phyloP scores from a whole-genome alignment of 2,113 vertebrate genomes.

The Macquaria ambigua region DNA sequence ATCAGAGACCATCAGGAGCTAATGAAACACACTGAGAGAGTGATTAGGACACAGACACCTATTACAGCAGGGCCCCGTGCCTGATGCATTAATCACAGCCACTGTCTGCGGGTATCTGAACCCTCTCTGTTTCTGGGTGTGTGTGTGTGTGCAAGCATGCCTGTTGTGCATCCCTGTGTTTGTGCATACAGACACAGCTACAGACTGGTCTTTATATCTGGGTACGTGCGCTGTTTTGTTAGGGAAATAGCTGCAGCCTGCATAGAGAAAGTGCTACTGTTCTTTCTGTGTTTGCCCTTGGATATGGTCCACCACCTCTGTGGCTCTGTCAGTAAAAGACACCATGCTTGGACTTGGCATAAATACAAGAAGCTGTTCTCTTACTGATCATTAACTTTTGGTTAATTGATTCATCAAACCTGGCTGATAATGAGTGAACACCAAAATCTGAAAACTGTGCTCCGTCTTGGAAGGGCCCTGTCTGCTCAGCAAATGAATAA shows the following conservation, averaged over 20 bases:
- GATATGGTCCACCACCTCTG: constrained; percentile 55
- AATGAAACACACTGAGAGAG: constrained; percentile 82
- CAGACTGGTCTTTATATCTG: constrained; percentile 5
- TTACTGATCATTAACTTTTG: constrained; percentile 53
- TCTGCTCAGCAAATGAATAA: constrained; percentile 66
- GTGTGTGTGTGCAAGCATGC: constrained; percentile 11
- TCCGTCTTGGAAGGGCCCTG: constrained; percentile 37
- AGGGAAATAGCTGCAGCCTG: constrained; percentile 37
- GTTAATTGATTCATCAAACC: constrained; percentile 66
- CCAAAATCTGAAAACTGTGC: constrained; percentile 29
- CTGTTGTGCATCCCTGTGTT: constrained; percentile 4
- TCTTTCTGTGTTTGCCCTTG: constrained; percentile 57
- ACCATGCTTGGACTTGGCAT: constrained; percentile 37
- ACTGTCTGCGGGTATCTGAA: constrained; percentile 60
- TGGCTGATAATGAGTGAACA: constrained; percentile 44
- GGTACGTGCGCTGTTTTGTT: constrained; percentile 27
- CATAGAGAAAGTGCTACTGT: constrained; percentile 25
- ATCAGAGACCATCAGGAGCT: constrained; percentile 77
- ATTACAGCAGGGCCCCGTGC: constrained; percentile 53
- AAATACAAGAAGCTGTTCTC: constrained; percentile 37
- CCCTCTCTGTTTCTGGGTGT: constrained; percentile 28
- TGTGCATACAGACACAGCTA: constrained; percentile 10
- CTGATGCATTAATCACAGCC: constrained; percentile 80
- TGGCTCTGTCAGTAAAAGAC: constrained; percentile 45
- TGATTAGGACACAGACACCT: constrained; percentile 82